Percentiles rank a stretch among this genome's conserved stretches.
Evolutionary conservation across 2,888 invertebrate species (phyloP).

Genomic region (Drosophila merina): DNA sequence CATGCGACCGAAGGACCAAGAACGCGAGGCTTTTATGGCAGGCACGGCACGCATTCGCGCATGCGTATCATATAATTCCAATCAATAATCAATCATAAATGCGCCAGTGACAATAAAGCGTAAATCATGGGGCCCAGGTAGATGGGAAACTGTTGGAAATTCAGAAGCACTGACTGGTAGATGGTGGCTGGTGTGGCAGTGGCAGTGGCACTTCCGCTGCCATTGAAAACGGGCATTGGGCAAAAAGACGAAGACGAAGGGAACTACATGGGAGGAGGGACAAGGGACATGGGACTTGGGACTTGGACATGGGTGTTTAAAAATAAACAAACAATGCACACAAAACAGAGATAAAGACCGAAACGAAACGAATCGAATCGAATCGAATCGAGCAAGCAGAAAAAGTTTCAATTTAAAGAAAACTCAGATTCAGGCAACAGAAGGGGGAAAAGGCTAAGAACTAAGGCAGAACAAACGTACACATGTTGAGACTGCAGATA

Average conservation of each 20-base stretch:
- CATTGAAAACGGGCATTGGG: conserved; percentile 57
- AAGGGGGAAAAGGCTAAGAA: conserved; percentile 12
- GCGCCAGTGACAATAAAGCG: conserved; percentile 77
- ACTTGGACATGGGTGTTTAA: conserved; percentile 62
- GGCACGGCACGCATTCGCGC: conserved; percentile 77
- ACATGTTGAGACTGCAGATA: conserved; percentile 75
- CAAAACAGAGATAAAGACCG: conserved; percentile 30
- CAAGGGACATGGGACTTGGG: conserved; percentile 44
- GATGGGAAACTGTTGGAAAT: conserved; percentile 22
- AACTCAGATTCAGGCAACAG: conserved; percentile 33
- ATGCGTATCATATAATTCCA: conserved; percentile 76
- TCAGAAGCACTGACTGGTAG: conserved; percentile 23
- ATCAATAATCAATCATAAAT: conserved; percentile 79
- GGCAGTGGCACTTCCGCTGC: conserved; percentile 61
- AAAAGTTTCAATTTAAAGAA: conserved; percentile 38
- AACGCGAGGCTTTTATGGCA: conserved; percentile 46
- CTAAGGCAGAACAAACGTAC: conserved; percentile 54
- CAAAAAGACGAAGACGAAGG: conserved; percentile 25
- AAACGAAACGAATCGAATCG: conserved; percentile 32
- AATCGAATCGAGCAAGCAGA: conserved; percentile 30
- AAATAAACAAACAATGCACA: conserved; percentile 72
- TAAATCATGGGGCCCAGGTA: conserved; percentile 63
- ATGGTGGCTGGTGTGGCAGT: conserved; percentile 18
- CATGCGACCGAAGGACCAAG: conserved; percentile 12
- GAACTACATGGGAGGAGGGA: not conserved